phyloP scores from a whole-genome alignment of 2,797 vertebrate species.

The Tinamus major region DNA sequence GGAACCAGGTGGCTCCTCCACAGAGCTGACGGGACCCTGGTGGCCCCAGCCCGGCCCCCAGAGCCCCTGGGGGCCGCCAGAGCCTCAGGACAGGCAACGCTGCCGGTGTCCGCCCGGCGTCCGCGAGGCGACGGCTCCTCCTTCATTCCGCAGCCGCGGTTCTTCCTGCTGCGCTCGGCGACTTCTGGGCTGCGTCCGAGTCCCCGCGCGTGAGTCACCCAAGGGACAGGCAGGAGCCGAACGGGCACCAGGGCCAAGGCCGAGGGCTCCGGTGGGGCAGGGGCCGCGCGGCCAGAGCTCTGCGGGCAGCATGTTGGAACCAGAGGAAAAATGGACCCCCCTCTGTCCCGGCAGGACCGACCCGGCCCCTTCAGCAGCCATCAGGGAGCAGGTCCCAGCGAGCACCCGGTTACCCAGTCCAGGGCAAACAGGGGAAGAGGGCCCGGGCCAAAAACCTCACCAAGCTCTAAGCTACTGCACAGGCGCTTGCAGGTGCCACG shows the following conservation, averaged over 20 bases:
- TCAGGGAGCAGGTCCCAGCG: no score
- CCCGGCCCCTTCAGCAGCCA: background rate
- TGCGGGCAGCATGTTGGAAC: background rate
- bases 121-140: background rate
- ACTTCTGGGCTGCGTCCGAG: background rate
- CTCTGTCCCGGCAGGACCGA: no score
- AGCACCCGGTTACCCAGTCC: background rate
- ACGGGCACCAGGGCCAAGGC: background rate
- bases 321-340: background rate
- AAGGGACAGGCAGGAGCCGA: background rate
- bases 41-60: fast-evolving
- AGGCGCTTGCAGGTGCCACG: background rate
- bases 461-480: background rate
- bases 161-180: background rate
- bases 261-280: no score
- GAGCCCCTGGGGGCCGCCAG: background rate
- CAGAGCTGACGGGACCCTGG: no score
- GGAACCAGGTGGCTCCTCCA: no score
- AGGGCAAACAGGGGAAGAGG: no score
- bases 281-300: background rate
- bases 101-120: background rate
- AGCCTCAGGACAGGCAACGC: no score
- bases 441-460: background rate
- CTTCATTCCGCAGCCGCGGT: background rate
- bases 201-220: background rate